Percentiles rank a stretch among this genome's conserved stretches.
Evolutionary conservation across 2,888 invertebrate species (phyloP).

Genomic region (Galerucella nymphaeae): DNA sequence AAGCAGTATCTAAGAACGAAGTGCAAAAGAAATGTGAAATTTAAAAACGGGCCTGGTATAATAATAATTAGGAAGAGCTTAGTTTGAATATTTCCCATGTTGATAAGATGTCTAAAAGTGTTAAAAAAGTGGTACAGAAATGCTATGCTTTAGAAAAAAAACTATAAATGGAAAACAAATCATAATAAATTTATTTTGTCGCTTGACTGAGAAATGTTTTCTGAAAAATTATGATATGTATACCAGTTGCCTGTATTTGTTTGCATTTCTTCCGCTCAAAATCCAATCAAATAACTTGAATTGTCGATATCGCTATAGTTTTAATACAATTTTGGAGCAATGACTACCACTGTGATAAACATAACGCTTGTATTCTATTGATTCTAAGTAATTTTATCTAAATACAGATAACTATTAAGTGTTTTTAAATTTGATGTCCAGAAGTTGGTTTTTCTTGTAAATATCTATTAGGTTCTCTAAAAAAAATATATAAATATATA

Average conservation of each 20-base stretch:
- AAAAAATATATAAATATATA: slow-evolving; percentile 39
- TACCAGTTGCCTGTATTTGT: too few species aligned
- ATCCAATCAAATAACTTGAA: background rate
- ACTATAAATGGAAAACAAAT: too few species aligned
- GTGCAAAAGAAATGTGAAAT: background rate
- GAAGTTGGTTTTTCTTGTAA: slow-evolving; percentile 54
- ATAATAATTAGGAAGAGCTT: too few species aligned
- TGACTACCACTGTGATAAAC: slow-evolving; percentile 67
- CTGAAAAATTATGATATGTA: background rate
- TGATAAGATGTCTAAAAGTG: too few species aligned
- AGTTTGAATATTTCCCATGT: too few species aligned
- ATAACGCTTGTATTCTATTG: slow-evolving; percentile 67
- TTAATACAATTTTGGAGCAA: slow-evolving; percentile 64
- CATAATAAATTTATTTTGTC: too few species aligned
- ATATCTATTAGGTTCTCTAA: slow-evolving; percentile 43
- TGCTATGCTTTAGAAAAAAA: too few species aligned
- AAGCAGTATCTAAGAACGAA: background rate
- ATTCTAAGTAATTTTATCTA: slow-evolving; percentile 62
- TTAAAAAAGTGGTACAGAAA: too few species aligned
- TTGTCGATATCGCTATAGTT: slow-evolving; percentile 25
- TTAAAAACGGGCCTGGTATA: background rate
- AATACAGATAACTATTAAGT: slow-evolving; percentile 60
- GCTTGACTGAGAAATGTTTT: too few species aligned
- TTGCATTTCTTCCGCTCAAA: too few species aligned
- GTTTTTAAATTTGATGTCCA: slow-evolving; percentile 62